Conservation (phyloP, 2,888 invertebrate genomes). For the Parascotia fuliginaria region DNA sequence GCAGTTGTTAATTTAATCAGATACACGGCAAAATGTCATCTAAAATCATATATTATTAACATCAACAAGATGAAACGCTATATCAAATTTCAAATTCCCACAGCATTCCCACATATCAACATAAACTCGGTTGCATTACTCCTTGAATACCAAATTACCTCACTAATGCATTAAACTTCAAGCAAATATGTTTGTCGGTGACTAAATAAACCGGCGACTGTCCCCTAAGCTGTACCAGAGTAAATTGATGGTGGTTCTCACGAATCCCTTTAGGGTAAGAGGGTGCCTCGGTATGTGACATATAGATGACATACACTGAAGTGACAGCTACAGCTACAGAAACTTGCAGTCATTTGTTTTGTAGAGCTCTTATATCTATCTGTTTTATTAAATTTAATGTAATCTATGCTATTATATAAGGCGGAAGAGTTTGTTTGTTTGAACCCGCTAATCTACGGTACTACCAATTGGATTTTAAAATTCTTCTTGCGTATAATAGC, state of each 20-base stretch:
- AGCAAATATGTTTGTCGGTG: not conserved
- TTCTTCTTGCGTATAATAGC: too few relatives aligned
- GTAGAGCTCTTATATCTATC: not conserved
- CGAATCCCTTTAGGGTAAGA: conserved; percentile 6
- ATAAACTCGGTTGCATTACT: not conserved
- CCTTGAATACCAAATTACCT: not conserved
- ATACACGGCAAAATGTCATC: too few relatives aligned
- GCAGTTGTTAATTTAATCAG: too few relatives aligned
- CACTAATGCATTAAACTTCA: not conserved
- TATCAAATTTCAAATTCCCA: too few relatives aligned
- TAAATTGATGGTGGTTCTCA: conserved; percentile 5
- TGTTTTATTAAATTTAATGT: not conserved
- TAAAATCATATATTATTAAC: too few relatives aligned
- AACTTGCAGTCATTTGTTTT: not conserved
- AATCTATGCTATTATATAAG: too few relatives aligned
- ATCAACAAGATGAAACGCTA: too few relatives aligned
- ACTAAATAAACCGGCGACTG: not conserved
- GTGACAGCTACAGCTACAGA: not conserved
- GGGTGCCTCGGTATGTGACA: not conserved
- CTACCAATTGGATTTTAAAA: too few relatives aligned
- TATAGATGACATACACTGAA: conserved; percentile 1
- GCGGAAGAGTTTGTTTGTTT: too few relatives aligned
- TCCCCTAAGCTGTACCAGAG: conserved; percentile 1
- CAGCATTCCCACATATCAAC: not conserved
- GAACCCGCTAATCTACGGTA: too few relatives aligned